These are phyloP conservation scores for Drosophila algonquin DNA, from an alignment of 2,888 invertebrate species.

Conservation along the genomic window DNA sequence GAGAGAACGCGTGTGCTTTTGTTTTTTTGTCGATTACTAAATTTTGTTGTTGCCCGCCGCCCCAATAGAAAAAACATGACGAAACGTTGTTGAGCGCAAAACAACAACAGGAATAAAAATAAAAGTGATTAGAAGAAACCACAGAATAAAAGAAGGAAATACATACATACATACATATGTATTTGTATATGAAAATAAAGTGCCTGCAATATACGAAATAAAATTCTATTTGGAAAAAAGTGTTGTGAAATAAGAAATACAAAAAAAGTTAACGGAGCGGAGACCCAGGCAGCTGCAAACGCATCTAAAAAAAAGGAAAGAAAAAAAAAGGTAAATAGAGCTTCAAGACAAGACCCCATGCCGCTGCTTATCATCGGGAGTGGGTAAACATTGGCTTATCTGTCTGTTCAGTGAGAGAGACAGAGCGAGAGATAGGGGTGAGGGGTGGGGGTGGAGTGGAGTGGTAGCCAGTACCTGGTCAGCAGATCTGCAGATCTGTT, in stretches of 20 bases:
- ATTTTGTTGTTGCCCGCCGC: conserved; percentile 45
- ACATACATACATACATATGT: too few relatives aligned
- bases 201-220: conserved; percentile 22
- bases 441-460: neutral
- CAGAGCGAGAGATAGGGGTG: too few relatives aligned
- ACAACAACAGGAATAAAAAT: conserved; percentile 39
- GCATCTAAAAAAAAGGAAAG: conserved; percentile 63
- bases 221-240: conserved; percentile 26
- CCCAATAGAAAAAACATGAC: conserved; percentile 62
- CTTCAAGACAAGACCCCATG: conserved; percentile 36
- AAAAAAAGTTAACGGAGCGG: conserved; percentile 20
- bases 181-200: conserved; percentile 7
- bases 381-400: conserved; percentile 57
- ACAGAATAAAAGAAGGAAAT: conserved; percentile 25
- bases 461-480: neutral
- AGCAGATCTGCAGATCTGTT: conserved; percentile 55
- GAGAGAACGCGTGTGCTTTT: conserved; percentile 53
- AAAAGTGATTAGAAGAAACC: conserved; percentile 51
- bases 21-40: conserved; percentile 58
- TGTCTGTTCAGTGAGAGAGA: conserved; percentile 1
- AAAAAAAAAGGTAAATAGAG: conserved; percentile 59
- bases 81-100: conserved; percentile 60
- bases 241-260: conserved; percentile 41
- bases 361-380: conserved; percentile 57
- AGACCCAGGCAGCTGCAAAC: conserved; percentile 43